Conservation (phyloP, 2,113 vertebrate genomes). For the Saccopteryx bilineata region DNA sequence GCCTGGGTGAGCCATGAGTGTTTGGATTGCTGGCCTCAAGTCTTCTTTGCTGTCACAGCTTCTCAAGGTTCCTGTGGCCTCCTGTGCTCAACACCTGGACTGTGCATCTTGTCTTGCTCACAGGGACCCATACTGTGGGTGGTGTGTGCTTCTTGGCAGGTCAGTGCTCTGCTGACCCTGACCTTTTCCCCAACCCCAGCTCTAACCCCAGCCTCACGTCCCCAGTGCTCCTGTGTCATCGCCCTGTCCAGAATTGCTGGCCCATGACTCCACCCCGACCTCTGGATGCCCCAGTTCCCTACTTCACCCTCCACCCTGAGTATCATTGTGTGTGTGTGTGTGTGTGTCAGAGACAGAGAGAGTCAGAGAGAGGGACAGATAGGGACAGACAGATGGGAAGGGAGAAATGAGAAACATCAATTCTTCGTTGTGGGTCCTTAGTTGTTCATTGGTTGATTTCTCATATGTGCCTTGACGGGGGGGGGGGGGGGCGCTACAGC, state of each 20-base stretch:
- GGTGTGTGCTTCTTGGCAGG: constrained; percentile 98
- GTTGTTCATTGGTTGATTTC: too few relatives aligned
- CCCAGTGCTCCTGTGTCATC: neutral
- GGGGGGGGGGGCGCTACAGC: too few relatives aligned
- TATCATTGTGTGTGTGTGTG: neutral
- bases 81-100: constrained; percentile 93
- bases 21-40: constrained; percentile 1
- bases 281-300: neutral
- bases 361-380: too few relatives aligned
- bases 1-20: neutral
- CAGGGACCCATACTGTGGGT: constrained; percentile 97
- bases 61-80: constrained; percentile 94
- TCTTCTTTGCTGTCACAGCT: constrained; percentile 88
- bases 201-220: neutral
- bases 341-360: too few relatives aligned
- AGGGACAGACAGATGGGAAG: too few relatives aligned
- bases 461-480: too few relatives aligned
- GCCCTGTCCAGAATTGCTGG: neutral
- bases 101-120: constrained; percentile 94
- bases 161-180: constrained; percentile 81
- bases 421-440: too few relatives aligned
- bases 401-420: too few relatives aligned
- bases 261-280: neutral
- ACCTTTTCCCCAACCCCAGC: neutral
- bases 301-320: neutral